Evolutionary conservation across 1,140 invertebrate species (phyloP), one percentile per base, ranked within the genome.

Genomic region (Atopsyche davidsoni): DNA sequence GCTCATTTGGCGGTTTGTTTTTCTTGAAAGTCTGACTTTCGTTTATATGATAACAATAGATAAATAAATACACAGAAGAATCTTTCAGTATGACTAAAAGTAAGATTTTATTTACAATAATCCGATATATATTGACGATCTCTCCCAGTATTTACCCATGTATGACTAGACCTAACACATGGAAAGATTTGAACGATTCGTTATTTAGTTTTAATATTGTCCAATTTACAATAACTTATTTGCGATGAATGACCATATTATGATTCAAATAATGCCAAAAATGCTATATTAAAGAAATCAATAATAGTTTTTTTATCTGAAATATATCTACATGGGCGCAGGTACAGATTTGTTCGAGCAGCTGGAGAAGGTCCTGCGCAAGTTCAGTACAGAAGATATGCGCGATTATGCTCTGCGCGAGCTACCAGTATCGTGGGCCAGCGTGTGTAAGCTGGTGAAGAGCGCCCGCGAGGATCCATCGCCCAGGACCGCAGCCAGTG

Each of bases 331-430:
- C 4, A 13, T 32, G 11, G 14, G 14, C 24, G 40, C 13, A 7
- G 40, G 16, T 11, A 24, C 16, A 3, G 7, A 24, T 17, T 4
- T 32, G 9, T 18, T 17, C 6, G 11, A 18, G 1, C 21, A 54
- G 23, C 18, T 54, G 3, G 31, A 49, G 10, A 32, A 24, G 17
- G 24, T 47, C 3, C 23, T 54, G 3, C 43, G 34, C 3, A 47
- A 47, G 7, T 54, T 54, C 24, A 49, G 28, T 16, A 10, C 49
- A 9, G 21, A 45, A 13, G 39, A 54, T 31, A 13, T 54, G 21
- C 34, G 44, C 19, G 28, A 54, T 17, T 28, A 54, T 17, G 52
- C 46, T 1, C 6, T 35, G 3, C 34, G 9, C 7, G 52, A 54
- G 22, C 28, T 54, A 11, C 45, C 38, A n/a, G 10, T n/a, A 1